Evolutionary conservation across 2,113 vertebrate genomes (phyloP), one percentile per base, ranked within the genome.

Genomic region (Petroica traversi): DNA sequence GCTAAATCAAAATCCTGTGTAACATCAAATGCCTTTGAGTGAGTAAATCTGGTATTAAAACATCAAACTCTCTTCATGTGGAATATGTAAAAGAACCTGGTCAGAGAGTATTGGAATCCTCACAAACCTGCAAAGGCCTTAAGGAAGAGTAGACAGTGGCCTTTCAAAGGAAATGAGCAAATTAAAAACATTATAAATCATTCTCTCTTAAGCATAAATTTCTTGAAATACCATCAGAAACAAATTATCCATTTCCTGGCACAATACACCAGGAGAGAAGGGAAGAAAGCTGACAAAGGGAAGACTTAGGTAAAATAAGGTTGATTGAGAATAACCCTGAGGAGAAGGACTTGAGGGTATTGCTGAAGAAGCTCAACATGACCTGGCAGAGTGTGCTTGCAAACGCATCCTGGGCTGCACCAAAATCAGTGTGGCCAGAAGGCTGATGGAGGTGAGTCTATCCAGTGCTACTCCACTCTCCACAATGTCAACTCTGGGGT

Each of bases 361-460:
- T 57, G 29, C 41, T 58, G 51, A 34, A 25, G 51, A 57, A 66
- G 17, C 17, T 49, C 31, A 41, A 25, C 19, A 14, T 8, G 31
- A 75, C 25, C 36, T 3, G 1, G 15, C 13, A 58, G 19, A 3
- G 13, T 41, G 45, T 3, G 2, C 31, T 58, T 3, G 1, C 22
- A 58, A 8, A 29, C 7, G 3, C 14, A 25, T 41, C 43, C 43
- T 5, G 5, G 24, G 13, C 43, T 49, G 43, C 36, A 58, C 17
- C 61, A 49, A 41, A 49, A 31, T 43, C 43, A 43, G 17, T 1
- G 5, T 11, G 61, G 11, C 5, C 52, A 36, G 36, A 10, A 66
- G 31, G 29, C 4, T 29, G 25, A 66, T 8, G 25, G 36, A 67
- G 25, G 61, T 29, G 20, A 58, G 49, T 85, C 43, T 18, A 25